A percentile compares a stretch with the other conserved stretches of the same genome.
phyloP scores from a whole-genome alignment of 2,113 vertebrate species.

The Pseudopipra pipra region DNA sequence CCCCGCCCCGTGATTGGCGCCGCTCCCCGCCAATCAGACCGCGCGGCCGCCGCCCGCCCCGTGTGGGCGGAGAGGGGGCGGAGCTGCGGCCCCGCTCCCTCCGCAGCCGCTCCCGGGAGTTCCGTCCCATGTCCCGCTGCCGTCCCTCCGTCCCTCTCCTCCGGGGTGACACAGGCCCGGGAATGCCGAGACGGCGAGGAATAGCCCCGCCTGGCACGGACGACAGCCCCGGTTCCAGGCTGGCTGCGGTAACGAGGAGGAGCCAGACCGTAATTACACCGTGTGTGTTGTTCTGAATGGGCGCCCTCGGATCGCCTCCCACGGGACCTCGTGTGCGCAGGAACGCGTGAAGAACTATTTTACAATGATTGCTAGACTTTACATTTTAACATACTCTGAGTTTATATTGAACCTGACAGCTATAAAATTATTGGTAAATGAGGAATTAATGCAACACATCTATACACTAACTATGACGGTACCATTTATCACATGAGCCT shows the following conservation, averaged over 20 bases:
- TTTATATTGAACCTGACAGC: neutral
- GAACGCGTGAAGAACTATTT: neutral
- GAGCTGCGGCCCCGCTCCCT: neutral
- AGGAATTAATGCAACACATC: neutral
- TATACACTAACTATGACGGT: neutral
- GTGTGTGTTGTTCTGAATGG: neutral
- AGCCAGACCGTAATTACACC: neutral
- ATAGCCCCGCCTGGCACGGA: fast-evolving
- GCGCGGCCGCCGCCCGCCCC: neutral
- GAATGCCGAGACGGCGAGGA: fast-evolving
- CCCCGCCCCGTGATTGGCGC: neutral
- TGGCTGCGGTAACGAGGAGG: neutral
- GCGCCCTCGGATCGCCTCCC: neutral
- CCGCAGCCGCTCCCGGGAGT: neutral
- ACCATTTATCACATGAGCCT: neutral
- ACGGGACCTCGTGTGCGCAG: neutral
- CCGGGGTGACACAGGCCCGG: fast-evolving
- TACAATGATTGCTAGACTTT: neutral
- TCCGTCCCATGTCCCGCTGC: neutral
- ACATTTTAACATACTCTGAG: neutral
- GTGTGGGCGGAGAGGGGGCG: neutral
- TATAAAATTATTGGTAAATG: neutral
- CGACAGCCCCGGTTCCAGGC: fast-evolving
- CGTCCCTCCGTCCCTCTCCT: fast-evolving
- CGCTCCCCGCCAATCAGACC: neutral